Conservation (phyloP, 2,888 invertebrate genomes). For the Idaea dimidiata region DNA sequence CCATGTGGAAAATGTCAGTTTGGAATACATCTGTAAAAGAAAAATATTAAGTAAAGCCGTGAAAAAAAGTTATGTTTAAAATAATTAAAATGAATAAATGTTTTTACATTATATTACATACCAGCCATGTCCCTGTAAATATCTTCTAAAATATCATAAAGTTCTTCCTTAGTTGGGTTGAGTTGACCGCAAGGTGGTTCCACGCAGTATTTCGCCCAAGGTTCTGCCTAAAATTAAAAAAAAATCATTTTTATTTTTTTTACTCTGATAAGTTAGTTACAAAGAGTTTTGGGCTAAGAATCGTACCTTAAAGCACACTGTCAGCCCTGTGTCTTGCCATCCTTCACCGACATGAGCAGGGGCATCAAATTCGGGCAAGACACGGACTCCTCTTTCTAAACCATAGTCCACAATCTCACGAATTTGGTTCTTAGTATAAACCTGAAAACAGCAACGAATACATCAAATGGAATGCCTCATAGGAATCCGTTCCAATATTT, state of each 20-base stretch:
- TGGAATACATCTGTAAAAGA: constrained; percentile 81
- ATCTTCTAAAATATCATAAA: constrained; percentile 85
- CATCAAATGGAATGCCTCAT: constrained; percentile 10
- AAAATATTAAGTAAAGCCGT: too few species aligned
- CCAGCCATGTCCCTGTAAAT: constrained; percentile 89
- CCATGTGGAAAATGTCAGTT: constrained; percentile 91
- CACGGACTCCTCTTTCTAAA: constrained; percentile 88
- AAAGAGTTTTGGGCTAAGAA: constrained; percentile 1
- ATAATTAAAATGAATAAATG: too few species aligned
- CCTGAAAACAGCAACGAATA: constrained; percentile 36
- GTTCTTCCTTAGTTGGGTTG: constrained; percentile 85
- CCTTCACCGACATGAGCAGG: constrained; percentile 95
- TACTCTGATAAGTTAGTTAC: background rate
- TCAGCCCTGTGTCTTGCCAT: constrained; percentile 87
- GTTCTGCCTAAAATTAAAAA: constrained; percentile 77
- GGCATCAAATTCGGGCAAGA: constrained; percentile 95
- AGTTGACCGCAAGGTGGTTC: constrained; percentile 94
- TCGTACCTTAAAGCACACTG: constrained; percentile 83
- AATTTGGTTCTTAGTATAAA: constrained; percentile 81
- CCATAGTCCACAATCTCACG: constrained; percentile 84
- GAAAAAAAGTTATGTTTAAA: too few species aligned
- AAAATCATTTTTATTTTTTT: background rate
- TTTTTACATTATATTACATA: constrained; percentile 28
- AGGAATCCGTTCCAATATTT: constrained; percentile 9
- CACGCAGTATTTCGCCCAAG: constrained; percentile 86